A percentile compares a stretch with the other conserved stretches of the same genome.
Evolutionary conservation across 1,140 invertebrate species (phyloP).

Genomic region (Bradysia coprophila): DNA sequence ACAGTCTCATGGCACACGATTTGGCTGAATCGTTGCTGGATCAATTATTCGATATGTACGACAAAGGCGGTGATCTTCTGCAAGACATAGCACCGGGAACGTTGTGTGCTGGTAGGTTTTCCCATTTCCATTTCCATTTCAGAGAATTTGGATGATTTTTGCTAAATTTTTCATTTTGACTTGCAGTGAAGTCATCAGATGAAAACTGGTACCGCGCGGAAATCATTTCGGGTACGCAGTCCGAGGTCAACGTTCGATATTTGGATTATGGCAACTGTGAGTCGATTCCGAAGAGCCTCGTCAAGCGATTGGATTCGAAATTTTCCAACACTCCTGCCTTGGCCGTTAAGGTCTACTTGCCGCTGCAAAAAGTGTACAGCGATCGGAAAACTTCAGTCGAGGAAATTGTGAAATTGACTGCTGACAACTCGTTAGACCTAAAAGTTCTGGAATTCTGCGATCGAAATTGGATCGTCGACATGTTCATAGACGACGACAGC

Average conservation of each 20-base stretch:
- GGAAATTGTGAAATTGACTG: conserved; percentile 3
- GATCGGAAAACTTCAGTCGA: conserved; percentile 4
- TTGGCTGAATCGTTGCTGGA: conserved; percentile 24
- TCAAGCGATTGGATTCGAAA: conserved; percentile 30
- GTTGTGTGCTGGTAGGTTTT: no score
- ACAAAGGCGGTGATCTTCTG: conserved; percentile 23
- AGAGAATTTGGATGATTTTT: no score
- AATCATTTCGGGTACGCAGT: conserved; percentile 26
- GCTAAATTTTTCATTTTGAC: no score
- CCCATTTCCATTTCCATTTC: no score
- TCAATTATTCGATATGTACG: conserved; percentile 35
- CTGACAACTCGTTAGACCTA: conserved; percentile 4
- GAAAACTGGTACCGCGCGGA: conserved; percentile 48
- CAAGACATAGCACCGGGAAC: no score
- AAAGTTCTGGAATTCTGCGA: not conserved
- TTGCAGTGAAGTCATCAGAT: conserved; percentile 35
- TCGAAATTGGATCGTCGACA: not conserved
- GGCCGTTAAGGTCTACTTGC: conserved; percentile 28
- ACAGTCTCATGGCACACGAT: no score
- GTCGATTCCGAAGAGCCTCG: conserved; percentile 24
- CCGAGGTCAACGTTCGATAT: conserved; percentile 38
- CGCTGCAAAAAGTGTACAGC: conserved; percentile 12
- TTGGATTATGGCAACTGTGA: conserved; percentile 64
- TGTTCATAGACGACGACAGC: not conserved
- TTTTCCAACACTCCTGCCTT: conserved; percentile 33